Base-by-base conservation (phyloP, 2,113 vertebrate genomes). In the Phaethon lepturus region DNA sequence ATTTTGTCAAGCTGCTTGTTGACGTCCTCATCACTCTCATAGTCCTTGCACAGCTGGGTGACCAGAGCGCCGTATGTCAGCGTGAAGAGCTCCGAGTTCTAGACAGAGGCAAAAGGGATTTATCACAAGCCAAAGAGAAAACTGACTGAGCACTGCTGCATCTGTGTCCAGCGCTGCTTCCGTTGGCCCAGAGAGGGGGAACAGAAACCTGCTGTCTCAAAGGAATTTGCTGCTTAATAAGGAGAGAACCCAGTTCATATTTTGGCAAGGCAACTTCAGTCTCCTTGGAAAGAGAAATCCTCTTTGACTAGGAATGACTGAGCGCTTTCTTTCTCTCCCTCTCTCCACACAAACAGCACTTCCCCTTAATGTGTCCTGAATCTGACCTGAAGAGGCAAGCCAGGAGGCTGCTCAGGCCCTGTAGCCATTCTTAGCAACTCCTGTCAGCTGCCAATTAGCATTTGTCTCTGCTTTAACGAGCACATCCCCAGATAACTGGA, bases 1-100 rank as follows among this genome's bases (percentile, higher is more conserved):
- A 99, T 99, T 97, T 99, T 99, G 97, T 99, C 99, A 77, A 99
- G 98, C 93, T 99, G 99, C 96, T 99, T 99, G 96, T 99, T 99
- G 96, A 99, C 99, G 6, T 99, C 99, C 35, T 99, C 99, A 1
- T 99, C 99, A 6, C 99, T 99, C 98, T 99, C 99, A 9, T 99
- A 99, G 98, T 99, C 99, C 98, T 99, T 99, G 97, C 99, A 99
- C 22, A 99, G 98, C 96, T 99, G 99, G 35, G 99, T 99, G 96
- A 99, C 99, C 97, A 99, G 98, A 6, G 99, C 99, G 0, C 99
- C 99, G 7, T 99, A 99, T 2, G 99, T 99, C 89, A 99, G 97
- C 0, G 99, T 99, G 98, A 99, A 99, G 64, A 99, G 98, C 98
- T 99, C 99, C 1, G 99, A 99, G 97, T 99, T 99, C 99, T 99